These are phyloP conservation scores for Procavia capensis DNA, from an alignment of 2,113 vertebrate genomes.

Conservation along the genomic window DNA sequence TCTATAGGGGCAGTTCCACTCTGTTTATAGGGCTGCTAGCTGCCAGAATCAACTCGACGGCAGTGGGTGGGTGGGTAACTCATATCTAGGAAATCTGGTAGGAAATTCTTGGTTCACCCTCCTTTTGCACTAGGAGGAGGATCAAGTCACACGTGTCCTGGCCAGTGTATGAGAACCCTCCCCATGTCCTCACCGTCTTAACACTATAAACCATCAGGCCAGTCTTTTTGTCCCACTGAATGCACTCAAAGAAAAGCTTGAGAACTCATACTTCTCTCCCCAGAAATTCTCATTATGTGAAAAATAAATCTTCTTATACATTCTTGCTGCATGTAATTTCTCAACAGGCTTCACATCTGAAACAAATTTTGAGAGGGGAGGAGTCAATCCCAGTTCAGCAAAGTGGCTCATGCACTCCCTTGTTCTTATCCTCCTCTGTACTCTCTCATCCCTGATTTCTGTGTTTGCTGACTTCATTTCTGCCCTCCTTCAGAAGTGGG, in stretches of 20 bases:
- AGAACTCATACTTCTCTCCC: accelerated
- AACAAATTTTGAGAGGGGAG: neutral
- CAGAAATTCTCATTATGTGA: neutral
- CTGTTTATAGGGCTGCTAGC: too few species aligned
- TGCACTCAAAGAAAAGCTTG: neutral
- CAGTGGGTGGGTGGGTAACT: too few species aligned
- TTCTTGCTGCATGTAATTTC: neutral
- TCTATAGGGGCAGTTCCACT: too few species aligned
- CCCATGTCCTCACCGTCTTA: neutral
- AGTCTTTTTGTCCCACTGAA: neutral
- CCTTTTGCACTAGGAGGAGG: neutral
- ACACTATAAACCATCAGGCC: neutral
- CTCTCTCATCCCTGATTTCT: neutral
- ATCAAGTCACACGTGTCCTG: neutral
- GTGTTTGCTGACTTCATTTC: neutral
- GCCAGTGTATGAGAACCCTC: neutral
- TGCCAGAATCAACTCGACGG: too few species aligned
- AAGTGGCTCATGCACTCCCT: neutral
- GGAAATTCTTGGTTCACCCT: neutral
- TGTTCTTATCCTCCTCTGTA: neutral
- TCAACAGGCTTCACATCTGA: neutral
- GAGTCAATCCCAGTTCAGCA: neutral
- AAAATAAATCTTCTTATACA: neutral
- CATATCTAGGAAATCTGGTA: neutral
- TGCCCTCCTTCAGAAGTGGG: neutral